Conservation (phyloP, 2,888 invertebrate genomes). For the Nipponacmea schrenckii region DNA sequence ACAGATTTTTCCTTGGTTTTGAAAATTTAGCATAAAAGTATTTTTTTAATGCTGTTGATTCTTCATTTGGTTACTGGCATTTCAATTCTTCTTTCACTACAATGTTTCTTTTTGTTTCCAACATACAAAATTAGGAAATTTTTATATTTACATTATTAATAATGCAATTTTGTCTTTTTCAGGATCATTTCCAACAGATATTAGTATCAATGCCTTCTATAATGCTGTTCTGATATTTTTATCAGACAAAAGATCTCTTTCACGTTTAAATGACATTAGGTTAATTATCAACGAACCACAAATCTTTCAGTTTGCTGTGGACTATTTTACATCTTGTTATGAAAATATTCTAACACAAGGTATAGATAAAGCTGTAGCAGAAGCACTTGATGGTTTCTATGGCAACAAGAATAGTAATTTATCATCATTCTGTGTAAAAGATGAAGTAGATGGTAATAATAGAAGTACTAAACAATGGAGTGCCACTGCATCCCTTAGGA, state of each 20-base stretch:
- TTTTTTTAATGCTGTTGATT: too few relatives aligned
- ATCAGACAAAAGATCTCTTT: background rate
- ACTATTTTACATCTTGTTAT: background rate
- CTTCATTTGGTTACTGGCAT: too few relatives aligned
- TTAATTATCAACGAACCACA: background rate
- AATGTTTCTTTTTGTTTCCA: too few relatives aligned
- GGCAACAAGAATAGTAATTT: background rate
- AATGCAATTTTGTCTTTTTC: background rate
- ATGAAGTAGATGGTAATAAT: background rate
- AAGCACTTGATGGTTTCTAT: background rate
- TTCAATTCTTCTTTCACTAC: too few relatives aligned
- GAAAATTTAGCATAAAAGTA: too few relatives aligned
- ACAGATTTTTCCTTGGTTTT: too few relatives aligned
- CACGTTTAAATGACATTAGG: background rate
- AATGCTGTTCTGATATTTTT: slow-evolving; percentile 2
- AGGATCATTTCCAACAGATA: background rate
- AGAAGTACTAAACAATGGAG: background rate
- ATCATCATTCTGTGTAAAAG: too few relatives aligned
- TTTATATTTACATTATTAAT: too few relatives aligned
- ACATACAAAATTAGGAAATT: too few relatives aligned
- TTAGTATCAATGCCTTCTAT: slow-evolving; percentile 1
- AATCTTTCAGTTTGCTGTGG: background rate
- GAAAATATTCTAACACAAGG: background rate
- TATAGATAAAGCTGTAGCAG: background rate
- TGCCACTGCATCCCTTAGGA: background rate